Base-by-base conservation (phyloP, 2,113 vertebrate species). In the Machaerirhynchus nigripectus region DNA sequence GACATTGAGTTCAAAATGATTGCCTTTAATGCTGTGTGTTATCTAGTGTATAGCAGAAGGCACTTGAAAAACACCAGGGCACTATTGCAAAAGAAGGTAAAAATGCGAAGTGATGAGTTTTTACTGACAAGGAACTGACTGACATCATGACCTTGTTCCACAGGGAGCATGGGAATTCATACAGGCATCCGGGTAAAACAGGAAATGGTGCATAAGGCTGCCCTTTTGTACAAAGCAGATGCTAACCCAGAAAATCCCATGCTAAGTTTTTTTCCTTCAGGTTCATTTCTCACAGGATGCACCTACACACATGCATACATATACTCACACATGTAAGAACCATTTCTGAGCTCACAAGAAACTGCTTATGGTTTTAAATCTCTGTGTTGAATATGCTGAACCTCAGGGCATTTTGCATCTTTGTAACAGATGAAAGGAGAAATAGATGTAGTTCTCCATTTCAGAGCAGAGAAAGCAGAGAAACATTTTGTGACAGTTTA, bases 401-500 rank as follows among this genome's bases (percentile, higher is more conserved):
- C n/a, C 30, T 87, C 57, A 46, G 65, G 31, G 30, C 8, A 0
- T 68, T 93, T 89, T 71, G 7, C 18, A 47, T 89, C 61, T 82
- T 73, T 52, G n/a, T 8, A 68, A 44, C 46, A 84, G 57, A 64
- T 46, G 18, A 94, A 93, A 84, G 23, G 37, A 87, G 61, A 82
- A 75, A 60, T 44, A 85, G 35, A 78, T 78, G 6, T 24, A 75
- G 26, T 40, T 79, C 49, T 93, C 14, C 57, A 71, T 71, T 79
- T 87, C 49, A 89, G 63, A 94, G 22, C 69, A 73, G 31, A 53
- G 40, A 84, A 84, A 71, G 64, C 24, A 94, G 33, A 75, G 19
- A 74, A 96, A 91, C 46, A 56, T 91, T 89, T 75, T 89, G n/a
- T 82, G 56, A 79, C 44, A 46, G 76, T 85, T 89, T 77, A 74